Evolutionary conservation across 2,113 vertebrate species (phyloP), one percentile per base, ranked within the genome.

Genomic region (Corythaixoides concolor): DNA sequence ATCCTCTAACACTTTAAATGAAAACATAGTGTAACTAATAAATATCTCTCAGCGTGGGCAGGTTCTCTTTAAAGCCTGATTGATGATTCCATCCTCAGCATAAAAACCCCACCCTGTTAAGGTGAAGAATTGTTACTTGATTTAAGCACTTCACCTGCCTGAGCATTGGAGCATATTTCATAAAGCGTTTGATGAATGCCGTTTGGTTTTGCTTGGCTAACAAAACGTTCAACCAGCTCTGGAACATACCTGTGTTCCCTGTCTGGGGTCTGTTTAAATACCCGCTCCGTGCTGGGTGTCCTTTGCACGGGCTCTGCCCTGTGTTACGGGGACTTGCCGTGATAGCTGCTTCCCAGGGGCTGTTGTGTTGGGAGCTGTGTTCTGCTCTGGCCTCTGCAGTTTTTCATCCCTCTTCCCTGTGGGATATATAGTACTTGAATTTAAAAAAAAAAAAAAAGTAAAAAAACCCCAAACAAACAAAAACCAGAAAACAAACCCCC

Each of bases 141-240:
- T 96, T 97, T 95, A 95, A 96, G 91, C 93, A 75, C 72, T 96
- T 97, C 90, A 95, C 91, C 94, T 95, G 96, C 85, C 75, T 90
- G 85, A 86, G 63, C 85, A 37, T 72, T 95, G 35, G 88, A 84
- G 68, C 27, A 2, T 93, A 87, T 95, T 94, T 96, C 93, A 95
- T 90, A 20, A 43, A 55, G 43, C 27, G 11, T 86, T 93, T 88
- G 63, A 72, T 62, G 87, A 35, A 28, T 59, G 81, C 27, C 5
- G 35, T 76, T 89, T 78, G 69, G 43, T 91, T 95, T 91, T 88
- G 72, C 89, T 91, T 56, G 78, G 60, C 88, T 86, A 28, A 79
- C 93, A 80, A 58, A 80, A 70, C 1, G 1, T 45, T 78, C 37
- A 10, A 6, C 35, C 82, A 58, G 45, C 35, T 67, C 30, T 47